These are phyloP conservation scores for Channallabes apus DNA, from an alignment of 2,797 vertebrate genomes.

Conservation along the genomic window DNA sequence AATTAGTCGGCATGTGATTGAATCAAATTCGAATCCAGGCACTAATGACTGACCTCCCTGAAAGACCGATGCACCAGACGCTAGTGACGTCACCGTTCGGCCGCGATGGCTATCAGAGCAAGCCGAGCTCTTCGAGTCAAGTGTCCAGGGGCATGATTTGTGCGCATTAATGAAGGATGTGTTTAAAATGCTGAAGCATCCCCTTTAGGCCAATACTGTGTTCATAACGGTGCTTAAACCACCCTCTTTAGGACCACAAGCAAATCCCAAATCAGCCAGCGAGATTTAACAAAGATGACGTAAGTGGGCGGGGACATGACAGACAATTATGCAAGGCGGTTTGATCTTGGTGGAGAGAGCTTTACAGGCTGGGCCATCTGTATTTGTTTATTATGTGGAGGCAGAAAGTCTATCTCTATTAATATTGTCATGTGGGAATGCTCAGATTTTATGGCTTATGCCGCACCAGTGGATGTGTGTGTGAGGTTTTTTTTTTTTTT, in stretches of 20 bases:
- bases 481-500: conserved; percentile 16
- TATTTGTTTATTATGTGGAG: conserved; percentile 58
- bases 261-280: conserved; percentile 9
- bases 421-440: conserved; percentile 58
- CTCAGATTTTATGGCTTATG: conserved; percentile 57
- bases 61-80: conserved; percentile 62
- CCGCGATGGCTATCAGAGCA: conserved; percentile 45
- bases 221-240: conserved; percentile 22
- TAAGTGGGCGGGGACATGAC: conserved; percentile 37
- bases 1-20: conserved; percentile 75
- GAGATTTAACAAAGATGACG: conserved; percentile 29
- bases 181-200: conserved; percentile 28
- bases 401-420: conserved; percentile 55
- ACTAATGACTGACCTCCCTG: conserved; percentile 72
- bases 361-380: conserved; percentile 45
- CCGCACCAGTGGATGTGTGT: conserved; percentile 45
- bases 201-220: conserved; percentile 19
- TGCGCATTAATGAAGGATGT: conserved; percentile 34
- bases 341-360: conserved; percentile 46
- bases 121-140: conserved; percentile 47
- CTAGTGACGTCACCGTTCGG: conserved; percentile 54
- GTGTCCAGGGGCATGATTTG: conserved; percentile 44
- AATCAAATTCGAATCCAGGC: conserved; percentile 72
- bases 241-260: background rate
- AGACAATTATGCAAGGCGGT: conserved; percentile 42